phyloP scores from a whole-genome alignment of 64 coral and sea anemone species.

The Porites lutea region DNA sequence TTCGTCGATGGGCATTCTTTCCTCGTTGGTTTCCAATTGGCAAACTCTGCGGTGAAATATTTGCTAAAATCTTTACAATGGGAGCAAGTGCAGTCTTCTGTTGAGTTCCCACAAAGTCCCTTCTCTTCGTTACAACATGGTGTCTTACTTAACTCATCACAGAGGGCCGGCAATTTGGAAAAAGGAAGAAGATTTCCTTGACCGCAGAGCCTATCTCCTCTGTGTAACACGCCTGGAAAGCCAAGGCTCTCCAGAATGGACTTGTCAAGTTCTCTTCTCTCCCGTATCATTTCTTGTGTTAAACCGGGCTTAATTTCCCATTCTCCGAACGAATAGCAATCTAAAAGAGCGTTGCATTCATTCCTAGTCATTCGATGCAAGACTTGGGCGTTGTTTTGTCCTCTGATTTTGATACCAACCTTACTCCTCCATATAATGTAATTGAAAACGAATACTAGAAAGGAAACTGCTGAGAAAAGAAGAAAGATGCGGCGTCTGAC shows the following conservation, averaged over 20 bases:
- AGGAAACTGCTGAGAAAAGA: not conserved
- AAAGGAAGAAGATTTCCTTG: not conserved
- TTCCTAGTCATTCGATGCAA: not conserved
- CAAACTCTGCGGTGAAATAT: conserved; percentile 57
- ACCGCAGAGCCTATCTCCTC: conserved; percentile 64
- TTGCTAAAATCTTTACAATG: conserved; percentile 68
- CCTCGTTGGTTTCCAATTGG: conserved; percentile 50
- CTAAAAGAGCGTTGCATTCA: not conserved
- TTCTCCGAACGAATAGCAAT: conserved; percentile 57
- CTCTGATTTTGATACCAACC: not conserved
- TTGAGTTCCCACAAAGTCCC: conserved; percentile 60
- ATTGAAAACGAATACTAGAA: not conserved
- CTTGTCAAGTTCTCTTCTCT: conserved; percentile 45
- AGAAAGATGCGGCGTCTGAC: not conserved
- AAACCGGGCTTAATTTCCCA: conserved; percentile 63
- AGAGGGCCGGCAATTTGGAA: conserved; percentile 6
- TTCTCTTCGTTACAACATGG: conserved; percentile 80
- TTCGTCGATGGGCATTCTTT: conserved; percentile 10
- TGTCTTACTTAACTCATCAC: conserved; percentile 49
- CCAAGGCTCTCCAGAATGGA: conserved; percentile 61
- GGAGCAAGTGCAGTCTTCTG: conserved; percentile 57
- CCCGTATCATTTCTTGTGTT: conserved; percentile 32
- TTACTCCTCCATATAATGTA: not conserved
- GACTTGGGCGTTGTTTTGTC: not conserved
- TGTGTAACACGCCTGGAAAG: conserved; percentile 46